A percentile compares a stretch with the other conserved stretches of the same genome.
Conservation (phyloP, 35 echinoderm and acorn worm species). For the Anneissia japonica region DNA sequence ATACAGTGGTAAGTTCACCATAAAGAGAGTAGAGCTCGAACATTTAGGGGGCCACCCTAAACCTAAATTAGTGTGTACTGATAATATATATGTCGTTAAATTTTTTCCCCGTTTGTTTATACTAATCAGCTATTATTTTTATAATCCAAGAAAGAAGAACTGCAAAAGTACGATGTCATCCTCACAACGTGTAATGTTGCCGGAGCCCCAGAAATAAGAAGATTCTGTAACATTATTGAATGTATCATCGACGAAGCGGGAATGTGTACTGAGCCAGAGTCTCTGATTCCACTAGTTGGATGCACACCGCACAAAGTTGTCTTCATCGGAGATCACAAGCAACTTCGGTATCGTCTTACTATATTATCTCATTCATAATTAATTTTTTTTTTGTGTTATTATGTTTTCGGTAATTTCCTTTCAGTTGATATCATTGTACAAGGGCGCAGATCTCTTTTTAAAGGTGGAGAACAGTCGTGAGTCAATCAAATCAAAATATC, state of each 20-base stretch:
- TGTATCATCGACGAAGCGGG: constrained; percentile 61
- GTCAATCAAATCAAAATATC: too few relatives aligned
- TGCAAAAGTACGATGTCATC: constrained; percentile 16
- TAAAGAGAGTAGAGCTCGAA: background rate
- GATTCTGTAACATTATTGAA: constrained; percentile 6
- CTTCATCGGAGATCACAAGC: constrained; percentile 53
- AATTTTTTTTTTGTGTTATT: too few relatives aligned
- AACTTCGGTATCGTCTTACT: constrained; percentile 38
- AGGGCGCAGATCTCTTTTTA: too few relatives aligned
- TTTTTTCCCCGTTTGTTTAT: background rate
- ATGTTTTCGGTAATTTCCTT: too few relatives aligned
- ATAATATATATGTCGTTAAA: background rate
- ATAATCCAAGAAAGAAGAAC: background rate
- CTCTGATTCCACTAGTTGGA: constrained; percentile 40
- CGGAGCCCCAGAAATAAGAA: constrained; percentile 8
- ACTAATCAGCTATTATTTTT: background rate
- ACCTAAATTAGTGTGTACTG: background rate
- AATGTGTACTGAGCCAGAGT: constrained; percentile 67
- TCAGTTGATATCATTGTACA: too few relatives aligned
- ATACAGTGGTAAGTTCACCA: too few relatives aligned
- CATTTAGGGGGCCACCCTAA: background rate
- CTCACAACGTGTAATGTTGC: constrained; percentile 62
- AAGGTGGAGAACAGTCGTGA: too few relatives aligned
- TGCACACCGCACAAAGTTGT: constrained; percentile 21
- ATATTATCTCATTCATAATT: too few relatives aligned